Evolutionary conservation across 2,113 vertebrate genomes (phyloP), one percentile per base, ranked within the genome.

Genomic region (Macrotis lagotis): DNA sequence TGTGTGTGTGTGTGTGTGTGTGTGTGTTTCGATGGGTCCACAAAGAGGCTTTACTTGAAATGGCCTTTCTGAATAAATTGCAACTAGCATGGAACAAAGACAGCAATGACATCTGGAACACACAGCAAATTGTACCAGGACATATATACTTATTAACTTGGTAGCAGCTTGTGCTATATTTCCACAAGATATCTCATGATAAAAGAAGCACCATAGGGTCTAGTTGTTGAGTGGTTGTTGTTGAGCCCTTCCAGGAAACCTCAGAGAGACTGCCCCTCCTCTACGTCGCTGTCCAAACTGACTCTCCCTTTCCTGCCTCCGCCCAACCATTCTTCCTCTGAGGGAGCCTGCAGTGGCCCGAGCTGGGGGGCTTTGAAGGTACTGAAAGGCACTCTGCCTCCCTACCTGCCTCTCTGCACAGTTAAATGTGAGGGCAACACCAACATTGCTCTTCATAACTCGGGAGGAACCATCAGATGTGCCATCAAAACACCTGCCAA

Each of bases 401-500:
- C 98, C 98, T 1, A 98, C 96, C 2, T 99, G 99, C 89, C 98
- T 99, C 95, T 99, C 99, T 0, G 98, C 96, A 19, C 99, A 99
- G 90, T 99, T 99, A 97, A 99, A 99, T 6, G 99, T 99, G 94
- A 99, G 98, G 0, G 99, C 99, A 1, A 99, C 97, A 0, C 99
- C 99, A 0, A 99, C 98, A 0, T 99, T 98, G 90, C 98, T 99
- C 97, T 99, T 99, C 99, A 99, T 99, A 93, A 98, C 98, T 74
- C 99, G 98, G 53, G 99, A 99, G 0, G 99, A 98, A 5, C 99
- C 99, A 0, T 99, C 99, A 0, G 99, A 99, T 0, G 99, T 99
- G 66, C 99, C 99, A 0, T 99, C 99, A 0, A 99, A 99, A 97
- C 99, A 99, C 66, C 99, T 99, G 31, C 99, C 99, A 22, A 99